Percentiles rank a stretch among this genome's conserved stretches.
These are phyloP conservation scores for Forbesichthys agassizii DNA, from an alignment of 2,113 vertebrate species.

Conservation along the genomic window DNA sequence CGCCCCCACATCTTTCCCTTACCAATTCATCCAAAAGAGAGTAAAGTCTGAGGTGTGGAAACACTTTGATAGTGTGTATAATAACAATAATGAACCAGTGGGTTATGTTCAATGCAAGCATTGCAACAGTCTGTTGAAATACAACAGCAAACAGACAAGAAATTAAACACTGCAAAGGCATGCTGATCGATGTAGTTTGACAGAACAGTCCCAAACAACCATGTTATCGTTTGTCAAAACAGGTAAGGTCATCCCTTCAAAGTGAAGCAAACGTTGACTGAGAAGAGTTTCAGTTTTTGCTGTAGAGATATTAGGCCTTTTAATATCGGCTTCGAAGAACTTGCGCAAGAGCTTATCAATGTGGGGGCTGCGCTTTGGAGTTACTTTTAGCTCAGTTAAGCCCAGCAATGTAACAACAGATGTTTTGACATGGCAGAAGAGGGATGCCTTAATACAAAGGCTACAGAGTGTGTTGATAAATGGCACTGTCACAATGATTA, in stretches of 20 bases:
- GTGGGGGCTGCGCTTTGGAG: not conserved
- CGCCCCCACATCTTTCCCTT: too few species aligned
- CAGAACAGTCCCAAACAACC: not conserved
- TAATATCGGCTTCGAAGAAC: not conserved
- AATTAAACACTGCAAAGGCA: not conserved
- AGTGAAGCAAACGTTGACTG: not conserved
- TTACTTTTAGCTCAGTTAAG: too few species aligned
- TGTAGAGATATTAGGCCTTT: not conserved
- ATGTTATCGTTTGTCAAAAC: not conserved
- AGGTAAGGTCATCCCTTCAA: not conserved
- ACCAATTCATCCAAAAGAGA: not conserved
- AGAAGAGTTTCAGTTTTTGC: not conserved
- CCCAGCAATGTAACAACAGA: too few species aligned
- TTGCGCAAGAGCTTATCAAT: not conserved
- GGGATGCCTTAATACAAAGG: too few species aligned
- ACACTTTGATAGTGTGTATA: not conserved
- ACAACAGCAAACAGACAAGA: not conserved
- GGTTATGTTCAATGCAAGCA: not conserved
- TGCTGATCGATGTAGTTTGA: not conserved
- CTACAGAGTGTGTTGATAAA: too few species aligned
- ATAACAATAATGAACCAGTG: not conserved
- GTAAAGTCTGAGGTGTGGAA: not conserved
- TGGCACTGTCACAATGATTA: too few species aligned
- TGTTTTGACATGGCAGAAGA: too few species aligned
- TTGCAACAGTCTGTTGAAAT: not conserved